Base-by-base conservation (phyloP, 2,888 invertebrate genomes). In the Euproctis similis region DNA sequence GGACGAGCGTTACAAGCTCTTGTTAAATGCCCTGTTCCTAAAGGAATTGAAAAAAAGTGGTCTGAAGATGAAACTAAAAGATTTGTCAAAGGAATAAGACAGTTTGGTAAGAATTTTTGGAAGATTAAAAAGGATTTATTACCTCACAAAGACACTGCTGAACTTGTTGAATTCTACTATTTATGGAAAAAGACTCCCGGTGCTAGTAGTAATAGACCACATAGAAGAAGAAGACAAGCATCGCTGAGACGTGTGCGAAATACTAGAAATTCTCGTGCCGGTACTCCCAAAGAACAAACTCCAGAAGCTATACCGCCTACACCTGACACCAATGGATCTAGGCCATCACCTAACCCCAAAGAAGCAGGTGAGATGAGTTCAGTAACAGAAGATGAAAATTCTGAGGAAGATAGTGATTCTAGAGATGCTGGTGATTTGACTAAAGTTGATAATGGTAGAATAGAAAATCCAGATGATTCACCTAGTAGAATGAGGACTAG, bases 161-260 rank as follows among this genome's bases (percentile, higher is more conserved):
- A 99, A 72, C 85, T 99, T 62, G 97, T 99, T 30, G 97, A 98
- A 75, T 99, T 96, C 86, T 99, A 99, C 84, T 99, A 99, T 85
- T 87, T 97, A 65, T 99, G 99, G 99, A 99, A 99, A 87, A 99
- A 98, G 86, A 97, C 98, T 19, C 96, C 98, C 10, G 96, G 96
- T 58, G 98, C 98, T 39, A 95, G 96, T 73, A 96, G 95, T 70
- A 97, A 97, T 75, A 89, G 98, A 51, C 97, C 97, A 12, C 97
- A 97, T 67, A 88, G 97, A 46, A 88, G 97, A 65, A 87, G 96
- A 43, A 87, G 96, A 28, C 95, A 94, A 71, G 93, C 93, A 52
- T 95, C 95, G 27, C 82, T 96, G 54, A 88, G 96, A 49, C 88
- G 96, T 58, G 95, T 95, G 46, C 89, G 95, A 45, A 94, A 94